Conservation (phyloP, 2,888 invertebrate genomes). For the Clusia tigrina region DNA sequence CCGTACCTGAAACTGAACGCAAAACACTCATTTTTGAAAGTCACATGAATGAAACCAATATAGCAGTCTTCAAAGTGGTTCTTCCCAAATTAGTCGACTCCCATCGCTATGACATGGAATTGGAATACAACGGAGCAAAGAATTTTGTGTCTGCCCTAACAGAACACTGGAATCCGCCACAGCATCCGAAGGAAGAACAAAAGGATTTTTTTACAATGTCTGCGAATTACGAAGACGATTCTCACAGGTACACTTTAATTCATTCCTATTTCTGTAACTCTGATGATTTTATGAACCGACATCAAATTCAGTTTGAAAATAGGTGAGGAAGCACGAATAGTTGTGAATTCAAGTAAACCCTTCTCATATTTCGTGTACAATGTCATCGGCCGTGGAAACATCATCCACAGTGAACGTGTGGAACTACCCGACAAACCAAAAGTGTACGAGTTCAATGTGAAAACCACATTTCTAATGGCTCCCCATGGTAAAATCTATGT, state of each 20-base stretch:
- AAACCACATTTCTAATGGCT: slow-evolving; percentile 81
- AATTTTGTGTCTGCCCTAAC: slow-evolving; percentile 44
- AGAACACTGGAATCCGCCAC: slow-evolving; percentile 49
- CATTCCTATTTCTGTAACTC: too few relatives aligned
- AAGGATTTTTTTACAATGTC: slow-evolving; percentile 46
- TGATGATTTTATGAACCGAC: too few relatives aligned
- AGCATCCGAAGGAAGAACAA: slow-evolving; percentile 36
- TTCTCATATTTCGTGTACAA: slow-evolving; percentile 80
- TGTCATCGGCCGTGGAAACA: slow-evolving; percentile 85
- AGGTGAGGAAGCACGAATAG: slow-evolving; percentile 75
- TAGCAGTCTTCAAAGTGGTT: slow-evolving; percentile 71
- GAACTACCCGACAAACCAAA: slow-evolving; percentile 67
- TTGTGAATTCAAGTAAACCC: slow-evolving; percentile 78
- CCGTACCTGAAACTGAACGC: slow-evolving; percentile 16
- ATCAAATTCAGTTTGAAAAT: slow-evolving; percentile 68
- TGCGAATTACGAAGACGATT: slow-evolving; percentile 35
- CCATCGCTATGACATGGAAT: slow-evolving; percentile 43
- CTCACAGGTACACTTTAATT: slow-evolving; percentile 42
- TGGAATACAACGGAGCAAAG: slow-evolving; percentile 47
- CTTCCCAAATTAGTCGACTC: slow-evolving; percentile 66
- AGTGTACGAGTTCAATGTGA: slow-evolving; percentile 72
- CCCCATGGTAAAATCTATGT: slow-evolving; percentile 83
- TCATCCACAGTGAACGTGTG: slow-evolving; percentile 77
- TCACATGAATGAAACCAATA: slow-evolving; percentile 71
- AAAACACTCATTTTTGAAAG: slow-evolving; percentile 51